Conservation (phyloP, 2,797 vertebrate species). For the Spatula clypeata region DNA sequence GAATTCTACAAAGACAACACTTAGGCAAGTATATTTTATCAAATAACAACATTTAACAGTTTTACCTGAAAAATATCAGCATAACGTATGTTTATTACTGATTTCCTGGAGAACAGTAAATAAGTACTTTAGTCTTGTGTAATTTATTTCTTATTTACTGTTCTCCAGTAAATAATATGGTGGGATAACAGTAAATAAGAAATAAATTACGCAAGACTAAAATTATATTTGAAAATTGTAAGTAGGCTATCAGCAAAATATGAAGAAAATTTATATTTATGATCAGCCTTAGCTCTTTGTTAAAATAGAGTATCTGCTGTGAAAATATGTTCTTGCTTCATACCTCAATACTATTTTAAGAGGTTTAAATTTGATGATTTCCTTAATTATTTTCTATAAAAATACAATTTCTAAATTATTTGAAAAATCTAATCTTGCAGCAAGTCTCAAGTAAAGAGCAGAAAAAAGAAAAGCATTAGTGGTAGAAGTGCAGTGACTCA, state of each 20-base stretch:
- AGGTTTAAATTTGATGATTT: not conserved
- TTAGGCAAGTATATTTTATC: constrained; percentile 60
- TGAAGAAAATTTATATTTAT: not conserved
- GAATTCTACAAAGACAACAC: constrained; percentile 77
- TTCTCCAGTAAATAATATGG: too few relatives aligned
- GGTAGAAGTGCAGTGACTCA: not conserved
- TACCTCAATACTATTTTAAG: not conserved
- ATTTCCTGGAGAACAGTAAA: not conserved
- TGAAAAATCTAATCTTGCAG: not conserved
- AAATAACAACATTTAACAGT: not conserved
- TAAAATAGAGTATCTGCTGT: not conserved
- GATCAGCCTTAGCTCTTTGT: not conserved
- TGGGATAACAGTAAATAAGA: not conserved
- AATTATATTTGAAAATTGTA: not conserved
- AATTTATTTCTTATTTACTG: not conserved
- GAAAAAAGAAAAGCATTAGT: not conserved
- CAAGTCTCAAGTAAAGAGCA: not conserved
- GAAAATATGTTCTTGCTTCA: not conserved
- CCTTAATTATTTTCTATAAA: not conserved
- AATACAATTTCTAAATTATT: not conserved
- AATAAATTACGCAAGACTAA: not conserved
- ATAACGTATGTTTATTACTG: not conserved
- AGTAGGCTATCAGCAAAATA: not conserved
- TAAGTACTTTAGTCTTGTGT: not conserved
- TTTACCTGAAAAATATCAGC: not conserved